phyloP scores from a whole-genome alignment of 2,113 vertebrate species.

The Austrofundulus limnaeus region DNA sequence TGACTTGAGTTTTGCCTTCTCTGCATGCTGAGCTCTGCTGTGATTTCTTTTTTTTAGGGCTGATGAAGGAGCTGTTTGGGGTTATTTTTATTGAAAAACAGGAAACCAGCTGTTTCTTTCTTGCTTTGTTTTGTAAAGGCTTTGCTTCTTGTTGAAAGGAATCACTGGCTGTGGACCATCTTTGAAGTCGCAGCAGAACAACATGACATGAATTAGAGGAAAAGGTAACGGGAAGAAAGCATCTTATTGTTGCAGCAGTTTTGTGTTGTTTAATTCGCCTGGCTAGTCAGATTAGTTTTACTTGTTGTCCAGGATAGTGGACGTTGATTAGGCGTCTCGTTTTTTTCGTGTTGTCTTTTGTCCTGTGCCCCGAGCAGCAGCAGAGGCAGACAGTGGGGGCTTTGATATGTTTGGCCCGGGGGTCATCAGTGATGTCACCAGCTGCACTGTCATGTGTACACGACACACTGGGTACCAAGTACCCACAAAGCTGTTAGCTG shows the following conservation, averaged over 20 bases:
- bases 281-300: constrained; percentile 39
- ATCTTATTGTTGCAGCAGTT: neutral
- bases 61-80: constrained; percentile 34
- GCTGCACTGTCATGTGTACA: constrained; percentile 72
- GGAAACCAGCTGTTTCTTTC: constrained; percentile 4
- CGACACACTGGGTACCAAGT: constrained; percentile 69
- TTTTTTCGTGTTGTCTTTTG: constrained; percentile 63
- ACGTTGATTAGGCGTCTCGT: constrained; percentile 52
- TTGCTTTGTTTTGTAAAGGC: neutral
- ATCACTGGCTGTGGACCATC: neutral
- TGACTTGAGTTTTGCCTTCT: neutral
- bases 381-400: constrained; percentile 63
- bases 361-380: constrained; percentile 57
- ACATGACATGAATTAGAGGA: neutral
- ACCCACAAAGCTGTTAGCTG: constrained; percentile 34
- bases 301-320: constrained; percentile 37
- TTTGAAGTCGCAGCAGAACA: neutral
- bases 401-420: constrained; percentile 69
- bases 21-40: constrained; percentile 10
- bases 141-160: neutral
- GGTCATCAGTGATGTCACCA: constrained; percentile 77
- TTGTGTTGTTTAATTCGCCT: constrained; percentile 4
- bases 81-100: constrained; percentile 17
- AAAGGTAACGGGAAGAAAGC: constrained; percentile 14
- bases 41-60: neutral